Base-by-base conservation (phyloP, 2,113 vertebrate species). In the Brachirus orientalis region DNA sequence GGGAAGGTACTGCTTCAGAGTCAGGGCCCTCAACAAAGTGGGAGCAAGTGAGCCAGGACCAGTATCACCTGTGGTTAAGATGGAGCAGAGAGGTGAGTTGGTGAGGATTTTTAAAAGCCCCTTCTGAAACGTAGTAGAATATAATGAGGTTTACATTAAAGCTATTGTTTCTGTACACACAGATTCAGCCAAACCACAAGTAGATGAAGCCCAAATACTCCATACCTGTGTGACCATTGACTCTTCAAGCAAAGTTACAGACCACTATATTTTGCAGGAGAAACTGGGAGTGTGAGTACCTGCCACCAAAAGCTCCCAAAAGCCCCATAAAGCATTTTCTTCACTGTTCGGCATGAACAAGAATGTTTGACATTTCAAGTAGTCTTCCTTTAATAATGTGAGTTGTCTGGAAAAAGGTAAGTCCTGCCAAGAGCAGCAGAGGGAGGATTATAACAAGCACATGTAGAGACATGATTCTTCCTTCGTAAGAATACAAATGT, bases 241-340 rank as follows among this genome's bases (percentile, higher is more conserved):
- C 74, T 88, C 83, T 10, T 44, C 64, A 14, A 84, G 93, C 75
- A 93, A 93, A 78, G 90, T 94, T 62, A 91, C 61, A 0, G 94
- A 96, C 0, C 67, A 93, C 20, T 97, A 95, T 82, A 66, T 17
- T 0, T 72, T 91, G 69, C 90, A 91, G 79, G 94, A 97, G 83
- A 95, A 94, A 78, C 88, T 97, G 10, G 95, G 95, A 62, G 91
- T 94, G 95, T 97, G 69, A 95, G 95, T 93, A 75, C 61, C 22
- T 37, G 9, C 7, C 22, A 43, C 36, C 11, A 4, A 9, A 22
- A 22, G 36, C 0, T 0, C 0, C 20, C 37, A 47, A 28, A 28
- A 28, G 28, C 28, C 28, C 28, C 6, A 4, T 14, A 10, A 43
- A 43, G 6, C 11, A 5, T 10, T 43, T 43, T 43, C 4, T 43